Base-by-base conservation (phyloP, 2,113 vertebrate genomes). In the Chitala chitala region DNA sequence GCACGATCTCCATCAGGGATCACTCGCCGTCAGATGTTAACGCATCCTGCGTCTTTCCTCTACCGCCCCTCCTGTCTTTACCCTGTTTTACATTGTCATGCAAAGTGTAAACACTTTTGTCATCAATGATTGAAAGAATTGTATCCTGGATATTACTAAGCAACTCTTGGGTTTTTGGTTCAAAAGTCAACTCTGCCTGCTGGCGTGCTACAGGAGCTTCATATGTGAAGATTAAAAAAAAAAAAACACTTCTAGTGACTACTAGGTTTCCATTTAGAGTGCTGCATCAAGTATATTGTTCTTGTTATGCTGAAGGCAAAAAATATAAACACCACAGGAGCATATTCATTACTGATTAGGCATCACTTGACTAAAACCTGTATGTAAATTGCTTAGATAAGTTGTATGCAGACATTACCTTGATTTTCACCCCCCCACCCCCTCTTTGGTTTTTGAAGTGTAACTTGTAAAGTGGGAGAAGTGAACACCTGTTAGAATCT, bases 361-460 rank as follows among this genome's bases (percentile, higher is more conserved):
- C 92, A 93, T 92, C 91, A 92, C 90, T 91, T 84, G 90, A 93
- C 85, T 91, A 88, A 95, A 68, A 93, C 89, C 87, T 94, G 90
- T 94, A 92, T 93, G 91, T 94, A 93, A 93, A 92, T 91, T 93
- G 91, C 93, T 93, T 94, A 92, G 90, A 91, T 91, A 92, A 94
- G 92, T 93, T 93, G 91, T 93, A 94, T 91, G 91, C 90, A 92
- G 90, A 87, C 89, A 91, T 89, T 85, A 91, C 87, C 89, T 91
- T 89, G 87, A 87, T 86, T 78, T 79, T 20, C n/a, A n/a, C n/a
- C n/a, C n/a, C 63, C 40, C n/a, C 58, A 24, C 71, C 64, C 90
- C 92, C 89, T 88, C 91, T 91, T 88, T 89, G 84, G n/a, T n/a
- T n/a, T n/a, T n/a, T n/a, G 90, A 89, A 83, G 86, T 90, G 84